phyloP scores from a whole-genome alignment of 1,140 invertebrate genomes.

The Aphidius ervi region DNA sequence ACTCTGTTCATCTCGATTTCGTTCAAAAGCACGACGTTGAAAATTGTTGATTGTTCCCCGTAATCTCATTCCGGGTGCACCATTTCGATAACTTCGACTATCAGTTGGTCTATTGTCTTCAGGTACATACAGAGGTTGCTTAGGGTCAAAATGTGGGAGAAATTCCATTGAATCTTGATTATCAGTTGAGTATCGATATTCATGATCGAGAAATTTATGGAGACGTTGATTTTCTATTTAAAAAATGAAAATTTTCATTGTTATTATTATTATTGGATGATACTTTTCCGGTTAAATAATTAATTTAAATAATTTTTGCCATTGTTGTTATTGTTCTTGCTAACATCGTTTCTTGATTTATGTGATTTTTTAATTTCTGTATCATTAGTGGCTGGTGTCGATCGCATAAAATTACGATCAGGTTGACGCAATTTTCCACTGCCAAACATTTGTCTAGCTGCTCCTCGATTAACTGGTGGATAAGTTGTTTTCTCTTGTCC shows the following conservation, averaged over 20 bases:
- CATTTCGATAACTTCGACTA: constrained; percentile 35
- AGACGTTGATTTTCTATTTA: too few relatives aligned
- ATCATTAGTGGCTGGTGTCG: constrained; percentile 27
- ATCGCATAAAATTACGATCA: constrained; percentile 24
- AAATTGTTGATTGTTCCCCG: constrained; percentile 21
- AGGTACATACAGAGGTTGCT: constrained; percentile 26
- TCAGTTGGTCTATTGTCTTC: constrained; percentile 31
- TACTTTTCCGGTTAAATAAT: too few relatives aligned
- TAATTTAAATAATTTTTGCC: background rate
- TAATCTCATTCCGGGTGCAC: constrained; percentile 31
- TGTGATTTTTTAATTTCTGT: constrained; percentile 6
- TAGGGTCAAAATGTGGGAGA: constrained; percentile 27
- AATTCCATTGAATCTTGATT: background rate
- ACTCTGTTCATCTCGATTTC: constrained; percentile 27
- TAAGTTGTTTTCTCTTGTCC: constrained; percentile 31
- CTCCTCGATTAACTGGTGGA: constrained; percentile 50
- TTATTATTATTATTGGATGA: too few relatives aligned
- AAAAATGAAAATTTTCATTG: too few relatives aligned
- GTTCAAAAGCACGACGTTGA: constrained; percentile 21
- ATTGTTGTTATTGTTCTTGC: constrained; percentile 22
- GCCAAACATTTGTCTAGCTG: constrained; percentile 58
- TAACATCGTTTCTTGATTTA: background rate
- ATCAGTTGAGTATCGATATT: too few relatives aligned
- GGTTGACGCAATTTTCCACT: constrained; percentile 53
- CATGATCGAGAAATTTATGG: too few relatives aligned